phyloP scores from a whole-genome alignment of 2,888 invertebrate genomes.

The Chymomyza caudatula region DNA sequence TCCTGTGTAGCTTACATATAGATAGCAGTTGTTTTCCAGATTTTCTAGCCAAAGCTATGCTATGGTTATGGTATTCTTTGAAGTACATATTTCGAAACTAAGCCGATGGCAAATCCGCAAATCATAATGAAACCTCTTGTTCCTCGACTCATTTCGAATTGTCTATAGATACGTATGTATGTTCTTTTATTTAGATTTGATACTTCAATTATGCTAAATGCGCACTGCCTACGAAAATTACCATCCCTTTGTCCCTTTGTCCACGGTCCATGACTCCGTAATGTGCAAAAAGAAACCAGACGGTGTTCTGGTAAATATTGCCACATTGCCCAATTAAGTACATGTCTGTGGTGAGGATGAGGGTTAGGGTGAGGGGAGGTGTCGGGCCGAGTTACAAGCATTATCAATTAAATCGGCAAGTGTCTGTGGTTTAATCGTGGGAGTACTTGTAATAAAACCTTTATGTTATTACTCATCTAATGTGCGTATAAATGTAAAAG shows the following conservation, averaged over 20 bases:
- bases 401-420: conserved; percentile 61
- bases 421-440: conserved; percentile 30
- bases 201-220: not conserved
- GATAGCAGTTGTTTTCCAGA: too few relatives aligned
- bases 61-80: too few relatives aligned
- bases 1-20: too few relatives aligned
- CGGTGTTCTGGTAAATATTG: conserved; percentile 21
- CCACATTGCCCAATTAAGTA: conserved; percentile 44
- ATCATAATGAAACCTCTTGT: too few relatives aligned
- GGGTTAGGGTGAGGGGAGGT: conserved; percentile 23
- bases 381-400: conserved; percentile 33
- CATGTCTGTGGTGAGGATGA: conserved; percentile 2
- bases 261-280: not conserved
- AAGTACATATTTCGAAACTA: too few relatives aligned
- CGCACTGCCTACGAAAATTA: not conserved
- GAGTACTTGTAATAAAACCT: not conserved
- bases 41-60: too few relatives aligned
- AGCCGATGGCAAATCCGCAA: too few relatives aligned
- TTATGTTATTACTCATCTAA: not conserved
- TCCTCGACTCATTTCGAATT: not conserved
- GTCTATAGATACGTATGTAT: not conserved
- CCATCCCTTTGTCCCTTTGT: not conserved
- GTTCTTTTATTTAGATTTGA: not conserved
- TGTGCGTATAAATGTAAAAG: conserved; percentile 42
- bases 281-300: not conserved